A percentile compares a stretch with the other conserved stretches of the same genome.
Evolutionary conservation across 2,888 invertebrate genomes (phyloP).

Genomic region (Myopa testacea): DNA sequence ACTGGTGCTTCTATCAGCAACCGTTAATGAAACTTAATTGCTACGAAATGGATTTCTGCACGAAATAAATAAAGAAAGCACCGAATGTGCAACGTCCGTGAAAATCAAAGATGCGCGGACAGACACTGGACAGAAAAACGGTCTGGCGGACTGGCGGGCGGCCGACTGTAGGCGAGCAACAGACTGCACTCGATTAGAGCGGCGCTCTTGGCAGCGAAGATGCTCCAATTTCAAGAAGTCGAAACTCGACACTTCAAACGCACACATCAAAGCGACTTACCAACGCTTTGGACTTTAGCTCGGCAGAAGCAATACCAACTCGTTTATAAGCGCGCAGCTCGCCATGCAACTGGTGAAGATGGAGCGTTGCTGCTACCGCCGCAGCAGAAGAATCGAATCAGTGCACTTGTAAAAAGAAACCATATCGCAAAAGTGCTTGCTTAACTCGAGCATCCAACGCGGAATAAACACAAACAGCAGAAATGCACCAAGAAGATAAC

Average conservation of each 20-base stretch:
- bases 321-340: conserved; percentile 15
- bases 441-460: conserved; percentile 7
- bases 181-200: conserved; percentile 5
- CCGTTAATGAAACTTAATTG: conserved; percentile 52
- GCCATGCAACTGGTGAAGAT: conserved; percentile 10
- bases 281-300: conserved; percentile 7
- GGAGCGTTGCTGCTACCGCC: conserved; percentile 1
- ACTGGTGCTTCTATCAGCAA: not conserved
- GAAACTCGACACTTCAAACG: conserved; percentile 12
- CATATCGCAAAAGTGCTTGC: not conserved
- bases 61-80: conserved; percentile 36
- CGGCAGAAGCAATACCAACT: conserved; percentile 20
- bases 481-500: conserved; percentile 7
- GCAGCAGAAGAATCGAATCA: conserved; percentile 35
- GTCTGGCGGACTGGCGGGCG: not conserved
- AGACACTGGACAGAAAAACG: not conserved
- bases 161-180: not conserved
- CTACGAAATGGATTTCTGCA: conserved; percentile 57
- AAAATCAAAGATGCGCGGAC: conserved; percentile 21
- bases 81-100: conserved; percentile 37
- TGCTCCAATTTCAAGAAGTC: conserved; percentile 33
- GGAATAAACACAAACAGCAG: conserved; percentile 10
- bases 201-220: conserved; percentile 9
- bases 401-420: conserved; percentile 31
- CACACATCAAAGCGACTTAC: conserved; percentile 3